Conservation (phyloP, 2,113 vertebrate genomes). For the Zootoca vivipara region DNA sequence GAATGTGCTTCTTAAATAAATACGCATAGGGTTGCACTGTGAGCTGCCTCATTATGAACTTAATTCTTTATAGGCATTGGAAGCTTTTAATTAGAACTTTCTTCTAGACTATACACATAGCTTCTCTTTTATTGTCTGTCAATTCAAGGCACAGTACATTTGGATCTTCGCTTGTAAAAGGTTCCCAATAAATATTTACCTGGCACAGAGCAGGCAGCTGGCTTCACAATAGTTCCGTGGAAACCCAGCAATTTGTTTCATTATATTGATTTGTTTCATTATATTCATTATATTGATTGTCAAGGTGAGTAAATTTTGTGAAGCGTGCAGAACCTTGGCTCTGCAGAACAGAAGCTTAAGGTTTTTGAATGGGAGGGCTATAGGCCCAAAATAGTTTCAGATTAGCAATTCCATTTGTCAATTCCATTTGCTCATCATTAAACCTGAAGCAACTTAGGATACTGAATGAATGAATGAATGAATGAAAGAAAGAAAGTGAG, state of each 20-base stretch:
- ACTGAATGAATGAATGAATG: neutral
- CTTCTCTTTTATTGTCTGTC: neutral
- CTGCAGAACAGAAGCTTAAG: neutral
- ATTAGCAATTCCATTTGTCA: conserved; percentile 15
- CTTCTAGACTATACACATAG: neutral
- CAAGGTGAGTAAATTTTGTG: neutral
- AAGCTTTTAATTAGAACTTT: no score
- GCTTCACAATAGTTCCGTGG: neutral
- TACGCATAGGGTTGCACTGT: neutral
- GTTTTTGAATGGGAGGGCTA: neutral
- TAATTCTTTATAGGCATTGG: no score
- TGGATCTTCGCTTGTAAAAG: conserved; percentile 11
- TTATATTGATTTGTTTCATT: neutral
- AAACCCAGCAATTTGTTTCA: neutral
- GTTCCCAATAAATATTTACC: neutral
- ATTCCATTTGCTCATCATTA: neutral
- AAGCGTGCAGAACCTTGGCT: neutral
- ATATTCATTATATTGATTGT: neutral
- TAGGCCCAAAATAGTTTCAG: neutral
- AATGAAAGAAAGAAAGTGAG: no score
- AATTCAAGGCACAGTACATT: conserved; percentile 15
- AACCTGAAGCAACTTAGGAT: neutral
- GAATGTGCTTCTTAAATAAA: neutral
- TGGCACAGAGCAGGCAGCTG: neutral
- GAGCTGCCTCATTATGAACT: neutral